Base-by-base conservation (phyloP, 2,113 vertebrate genomes). In the Panthera leo region DNA sequence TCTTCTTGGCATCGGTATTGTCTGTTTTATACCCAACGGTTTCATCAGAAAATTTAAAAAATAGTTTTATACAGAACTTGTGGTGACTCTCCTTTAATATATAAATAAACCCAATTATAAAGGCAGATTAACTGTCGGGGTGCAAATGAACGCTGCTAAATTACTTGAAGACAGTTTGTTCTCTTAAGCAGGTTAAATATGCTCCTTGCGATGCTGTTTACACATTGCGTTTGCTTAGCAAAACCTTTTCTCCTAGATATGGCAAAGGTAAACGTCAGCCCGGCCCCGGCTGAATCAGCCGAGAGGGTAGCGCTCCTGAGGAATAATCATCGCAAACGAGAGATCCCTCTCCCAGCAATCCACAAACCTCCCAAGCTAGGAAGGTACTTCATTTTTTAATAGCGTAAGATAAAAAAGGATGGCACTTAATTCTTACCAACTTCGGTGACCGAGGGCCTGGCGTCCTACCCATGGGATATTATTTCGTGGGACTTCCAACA, bases 141-240 rank as follows among this genome's bases (percentile, higher is more conserved):
- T 45, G 86, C n/a, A 68, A 36, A 65, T 36, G 31, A 73, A 39
- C 2, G 9, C 55, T 1, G 2, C 63, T 61, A 21, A 80, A 75
- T 92, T 67, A 61, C 65, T 90, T 45, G 89, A 76, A 63, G 51
- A 71, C 70, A 21, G 25, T 94, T 67, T 94, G 88, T 70, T 87
- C 95, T 95, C 91, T 68, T 68, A 36, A 95, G 45, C 36, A 71
- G 63, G 70, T 94, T 88, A 93, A 95, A 94, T 39, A 31, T 5
- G 42, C 67, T 91, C 68, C 65, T 75, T 19, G 23, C 0, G 1
- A 65, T 67, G 21, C 65, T 76, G 90, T 95, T 95, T 75, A 92
- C 42, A 94, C 29, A 1, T 29, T 0, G 8, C 2, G 9, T 97
- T 98, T 89, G 92, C 79, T 93, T 87, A 86, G 79, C 7, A 65